Conservation (phyloP, 2,888 invertebrate species). For the Ctenicera cuprea region DNA sequence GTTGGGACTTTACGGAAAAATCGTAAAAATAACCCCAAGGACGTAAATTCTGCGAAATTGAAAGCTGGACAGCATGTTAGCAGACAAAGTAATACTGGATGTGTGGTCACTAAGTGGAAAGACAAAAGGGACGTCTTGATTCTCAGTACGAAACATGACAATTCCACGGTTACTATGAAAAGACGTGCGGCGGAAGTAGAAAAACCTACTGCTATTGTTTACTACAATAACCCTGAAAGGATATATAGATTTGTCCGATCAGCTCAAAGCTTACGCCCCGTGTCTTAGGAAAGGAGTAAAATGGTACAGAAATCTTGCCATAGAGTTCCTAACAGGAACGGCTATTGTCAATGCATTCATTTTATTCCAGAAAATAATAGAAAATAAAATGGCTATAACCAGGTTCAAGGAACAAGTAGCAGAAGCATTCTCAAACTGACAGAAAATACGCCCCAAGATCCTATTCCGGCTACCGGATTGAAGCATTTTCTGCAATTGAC, state of each 20-base stretch:
- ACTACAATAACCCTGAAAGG: not conserved
- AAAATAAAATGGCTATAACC: not conserved
- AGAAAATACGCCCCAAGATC: not conserved
- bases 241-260: conserved; percentile 8
- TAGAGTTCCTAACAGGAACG: conserved; percentile 1
- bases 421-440: not conserved
- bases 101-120: conserved; percentile 5
- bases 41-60: not conserved
- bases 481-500: not conserved
- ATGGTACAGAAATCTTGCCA: not conserved
- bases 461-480: not conserved
- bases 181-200: not conserved
- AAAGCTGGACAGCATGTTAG: not conserved
- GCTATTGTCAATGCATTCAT: not conserved
- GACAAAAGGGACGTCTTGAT: conserved; percentile 4
- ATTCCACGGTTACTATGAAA: not conserved
- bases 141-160: not conserved
- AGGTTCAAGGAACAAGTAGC: not conserved
- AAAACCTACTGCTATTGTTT: conserved; percentile 1
- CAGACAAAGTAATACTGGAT: conserved; percentile 6
- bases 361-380: not conserved
- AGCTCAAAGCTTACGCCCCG: not conserved
- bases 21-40: conserved; percentile 3
- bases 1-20: conserved; percentile 7
- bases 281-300: not conserved